Conservation (phyloP, 1,140 invertebrate genomes). For the Drosophila subpulchrella region DNA sequence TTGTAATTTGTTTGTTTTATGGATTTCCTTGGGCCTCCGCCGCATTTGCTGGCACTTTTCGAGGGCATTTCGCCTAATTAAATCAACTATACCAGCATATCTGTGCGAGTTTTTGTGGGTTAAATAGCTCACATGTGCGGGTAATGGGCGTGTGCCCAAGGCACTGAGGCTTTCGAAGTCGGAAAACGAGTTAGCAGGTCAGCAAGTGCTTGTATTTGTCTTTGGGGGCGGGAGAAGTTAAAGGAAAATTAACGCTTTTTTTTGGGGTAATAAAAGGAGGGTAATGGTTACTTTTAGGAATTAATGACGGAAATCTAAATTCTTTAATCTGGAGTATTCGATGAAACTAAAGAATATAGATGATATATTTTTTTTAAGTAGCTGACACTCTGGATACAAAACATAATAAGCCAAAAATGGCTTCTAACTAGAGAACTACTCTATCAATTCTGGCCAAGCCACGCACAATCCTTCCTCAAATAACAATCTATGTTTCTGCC, state of each 20-base stretch:
- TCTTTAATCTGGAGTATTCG: background rate
- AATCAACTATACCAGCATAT: slow-evolving; percentile 51
- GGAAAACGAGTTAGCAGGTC: slow-evolving; percentile 31
- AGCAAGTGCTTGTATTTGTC: slow-evolving; percentile 14
- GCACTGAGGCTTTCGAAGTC: slow-evolving; percentile 15
- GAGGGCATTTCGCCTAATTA: slow-evolving; percentile 73
- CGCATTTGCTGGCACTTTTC: slow-evolving; percentile 26
- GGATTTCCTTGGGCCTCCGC: slow-evolving; percentile 55
- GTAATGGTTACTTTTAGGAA: background rate
- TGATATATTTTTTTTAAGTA: too few species aligned
- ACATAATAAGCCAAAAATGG: background rate
- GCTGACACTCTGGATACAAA: background rate
- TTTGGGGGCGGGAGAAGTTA: background rate
- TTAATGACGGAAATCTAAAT: too few species aligned
- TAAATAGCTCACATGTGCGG: slow-evolving; percentile 45
- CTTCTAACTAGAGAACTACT: background rate
- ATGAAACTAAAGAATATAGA: background rate
- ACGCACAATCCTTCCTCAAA: background rate
- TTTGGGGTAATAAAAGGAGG: background rate
- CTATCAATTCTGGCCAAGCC: too few species aligned
- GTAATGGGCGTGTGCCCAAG: slow-evolving; percentile 10
- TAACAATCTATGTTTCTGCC: background rate
- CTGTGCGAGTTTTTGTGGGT: slow-evolving; percentile 6
- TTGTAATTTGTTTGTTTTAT: slow-evolving; percentile 80
- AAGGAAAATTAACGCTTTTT: slow-evolving; percentile 2